Base-by-base conservation (phyloP, 2,797 vertebrate genomes). In the Tachyglossus aculeatus region DNA sequence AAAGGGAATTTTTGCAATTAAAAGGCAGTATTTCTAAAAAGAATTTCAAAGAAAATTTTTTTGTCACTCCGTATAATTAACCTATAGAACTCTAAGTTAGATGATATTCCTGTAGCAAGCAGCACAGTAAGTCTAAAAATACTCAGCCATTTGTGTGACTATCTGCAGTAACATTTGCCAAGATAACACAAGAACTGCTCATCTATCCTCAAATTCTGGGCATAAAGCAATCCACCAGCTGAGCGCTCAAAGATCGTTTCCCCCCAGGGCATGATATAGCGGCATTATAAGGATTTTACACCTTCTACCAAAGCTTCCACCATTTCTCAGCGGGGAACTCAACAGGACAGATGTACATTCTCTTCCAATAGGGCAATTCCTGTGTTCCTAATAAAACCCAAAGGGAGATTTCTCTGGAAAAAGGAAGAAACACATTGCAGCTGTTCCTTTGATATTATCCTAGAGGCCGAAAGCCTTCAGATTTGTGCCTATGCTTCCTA, bases 181-280 rank as follows among this genome's bases (percentile, higher is more conserved):
- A 66, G 58, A 81, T 85, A 87, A 82, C 72, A 77, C 77, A 75
- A 84, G 62, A 32, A 77, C 71, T 27, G 11, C 70, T 24, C 69
- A 83, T 65, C 56, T 74, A 74, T 79, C 24, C 14, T 63, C 58
- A 77, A 36, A 75, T 34, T 56, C 71, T 13, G 24, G 68, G 71
- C 5, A 65, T 33, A 81, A 74, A 80, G 67, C 6, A 25, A 61
- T 77, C 39, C 44, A n/a, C 67, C 48, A 78, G 41, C 27, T 31
- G 36, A 55, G 72, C 32, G 31, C 16, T 66, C 16, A 22, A 43
- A 37, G 15, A 19, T 37, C n/a, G 6, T 62, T 75, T 70, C 45
- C 67, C 12, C 41, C 34, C 5, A 3, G 29, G 33, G 36, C 31
- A 6, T 3, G 75, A 54, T 25, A n/a, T 0, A 48, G 7, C 18